Evolutionary conservation across 2,888 invertebrate genomes (phyloP), one percentile per base, ranked within the genome.

Genomic region (Leptopterna dolabrata): DNA sequence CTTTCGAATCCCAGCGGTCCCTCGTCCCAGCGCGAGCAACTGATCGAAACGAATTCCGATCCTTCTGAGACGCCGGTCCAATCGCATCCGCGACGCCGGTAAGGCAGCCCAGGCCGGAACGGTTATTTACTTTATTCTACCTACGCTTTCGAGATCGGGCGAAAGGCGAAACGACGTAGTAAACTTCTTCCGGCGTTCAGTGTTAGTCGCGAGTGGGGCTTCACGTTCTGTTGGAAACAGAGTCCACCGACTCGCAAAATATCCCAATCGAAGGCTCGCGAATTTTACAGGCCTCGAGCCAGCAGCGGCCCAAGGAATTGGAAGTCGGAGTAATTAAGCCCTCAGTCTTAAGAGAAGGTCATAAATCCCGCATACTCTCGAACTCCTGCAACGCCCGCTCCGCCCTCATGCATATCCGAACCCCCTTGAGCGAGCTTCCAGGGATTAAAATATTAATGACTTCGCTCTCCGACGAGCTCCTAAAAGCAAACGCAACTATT

Each of bases 371-470:
- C 63, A 24, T 27, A 63, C 76, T 76, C 76, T 36, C 36, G 76
- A 76, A 78, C 78, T 45, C 30, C 43, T 27, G 45, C 45, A 27
- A 45, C 51, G 81, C 81, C 29, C 78, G 9, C n/a, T n/a, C n/a
- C n/a, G 43, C 78, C 45, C 43, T 78, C 78, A 78, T 78, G 78
- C 78, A 78, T 78, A 78, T 43, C 78, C 78, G 45, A 45, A 45
- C 45, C 43, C 78, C 43, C 24, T 43, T 19, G 24, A 63, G 9
- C 63, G 63, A n/a, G 24, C 63, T 63, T 27, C 63, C 63, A 24
- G 13, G 63, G 78, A 78, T 78, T 78, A 78, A 78, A 78, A 78
- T 78, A 78, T 78, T 78, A 78, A 78, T 45, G 78, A 78, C 78
- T 43, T 43, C 19, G 41, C 24, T 43, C 45, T 63, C 78, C 43